Percentiles rank a stretch among this genome's conserved stretches.
Conservation (phyloP, 2,797 vertebrate species). For the Diceros bicornis region DNA sequence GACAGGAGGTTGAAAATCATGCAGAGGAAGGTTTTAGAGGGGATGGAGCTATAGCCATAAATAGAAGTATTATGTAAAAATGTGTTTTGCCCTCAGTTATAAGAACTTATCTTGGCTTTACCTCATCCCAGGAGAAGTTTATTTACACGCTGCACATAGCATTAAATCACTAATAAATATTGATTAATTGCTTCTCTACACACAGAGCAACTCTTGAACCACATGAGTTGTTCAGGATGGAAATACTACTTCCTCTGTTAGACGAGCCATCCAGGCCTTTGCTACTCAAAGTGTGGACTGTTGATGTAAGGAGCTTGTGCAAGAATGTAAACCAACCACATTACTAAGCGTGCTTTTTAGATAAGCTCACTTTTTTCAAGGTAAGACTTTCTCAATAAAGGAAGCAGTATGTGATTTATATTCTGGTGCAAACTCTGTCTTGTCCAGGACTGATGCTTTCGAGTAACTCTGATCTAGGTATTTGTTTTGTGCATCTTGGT, state of each 20-base stretch:
- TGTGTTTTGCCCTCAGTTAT: not conserved
- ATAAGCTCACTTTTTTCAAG: not conserved
- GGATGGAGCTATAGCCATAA: not conserved
- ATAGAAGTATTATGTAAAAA: not conserved
- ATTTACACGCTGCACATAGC: not conserved
- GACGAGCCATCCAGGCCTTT: not conserved
- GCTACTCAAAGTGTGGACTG: not conserved
- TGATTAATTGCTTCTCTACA: not conserved
- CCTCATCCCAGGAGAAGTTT: not conserved
- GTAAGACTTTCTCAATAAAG: not conserved
- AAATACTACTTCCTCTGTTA: not conserved
- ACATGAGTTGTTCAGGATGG: not conserved
- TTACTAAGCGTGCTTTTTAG: not conserved
- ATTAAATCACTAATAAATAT: not conserved
- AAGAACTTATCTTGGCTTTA: conserved; percentile 27
- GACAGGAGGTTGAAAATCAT: not conserved
- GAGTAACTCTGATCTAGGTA: not conserved
- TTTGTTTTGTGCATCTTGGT: not conserved
- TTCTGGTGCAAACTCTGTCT: not conserved
- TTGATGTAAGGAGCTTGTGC: not conserved
- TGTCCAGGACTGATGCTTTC: not conserved
- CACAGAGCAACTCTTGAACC: not conserved
- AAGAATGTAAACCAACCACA: not conserved
- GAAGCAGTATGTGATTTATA: not conserved
- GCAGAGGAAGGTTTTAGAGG: not conserved